Evolutionary conservation across 2,797 vertebrate genomes (phyloP), one percentile per base, ranked within the genome.

Genomic region (Sus cebifrons): DNA sequence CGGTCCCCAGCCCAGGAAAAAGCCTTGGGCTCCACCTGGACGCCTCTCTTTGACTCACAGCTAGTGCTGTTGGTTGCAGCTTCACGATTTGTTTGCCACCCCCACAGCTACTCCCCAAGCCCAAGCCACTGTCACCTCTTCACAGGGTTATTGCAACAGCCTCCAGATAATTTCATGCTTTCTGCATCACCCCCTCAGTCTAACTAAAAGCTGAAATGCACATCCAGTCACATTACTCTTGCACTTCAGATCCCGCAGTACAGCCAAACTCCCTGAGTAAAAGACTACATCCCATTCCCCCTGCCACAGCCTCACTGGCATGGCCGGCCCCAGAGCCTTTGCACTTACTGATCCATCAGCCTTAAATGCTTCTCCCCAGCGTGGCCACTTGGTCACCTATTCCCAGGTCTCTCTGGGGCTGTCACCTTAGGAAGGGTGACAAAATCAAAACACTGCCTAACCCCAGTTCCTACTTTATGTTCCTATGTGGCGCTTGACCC

Each of bases 301-400:
- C 2, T 6, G 1, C 12, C 23, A 2, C 2, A 23, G 56, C 58
- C 52, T 64, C 52, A 3, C 7, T 9, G 36, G 12, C 0, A 0
- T 1, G 0, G 77, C 18, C 12, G 7, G n/a, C 71, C 77, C 14
- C 52, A n/a, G 71, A 64, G 36, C 49, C 75, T 79, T 84, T 74
- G 36, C 25, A 23, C 6, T 8, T 23, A 8, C 84, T 17, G 16
- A 58, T 5, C 16, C 14, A 2, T 21, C 54, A 6, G 64, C 36
- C 36, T 29, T 14, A 14, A 32, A 29, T 7, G 1, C 5, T 52
- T 20, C n/a, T 54, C 23, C n/a, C 49, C 15, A 20, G 2, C 10
- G 6, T 36, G 21, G 32, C 16, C 14, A 4, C 14, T 21, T n/a
- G 16, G 6, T 73, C 10, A 32, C 68, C 20, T 17, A 25, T 75